phyloP scores from a whole-genome alignment of 2,888 invertebrate species.

The Drosophila demipolita region DNA sequence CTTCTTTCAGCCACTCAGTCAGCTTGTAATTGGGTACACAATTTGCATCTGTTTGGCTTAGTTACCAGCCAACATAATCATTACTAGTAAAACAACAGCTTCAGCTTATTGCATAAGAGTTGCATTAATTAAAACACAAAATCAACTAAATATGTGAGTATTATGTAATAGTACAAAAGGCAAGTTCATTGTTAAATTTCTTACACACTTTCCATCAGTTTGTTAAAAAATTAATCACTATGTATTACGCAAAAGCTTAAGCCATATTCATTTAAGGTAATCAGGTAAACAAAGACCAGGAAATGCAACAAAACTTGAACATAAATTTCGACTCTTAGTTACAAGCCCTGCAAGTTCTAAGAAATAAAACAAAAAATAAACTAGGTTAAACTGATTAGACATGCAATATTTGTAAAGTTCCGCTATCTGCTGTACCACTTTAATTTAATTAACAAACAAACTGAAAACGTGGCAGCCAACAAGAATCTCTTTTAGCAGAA shows the following conservation, averaged over 20 bases:
- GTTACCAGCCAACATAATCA: conserved; percentile 10
- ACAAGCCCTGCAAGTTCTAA: conserved; percentile 16
- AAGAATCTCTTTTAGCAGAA: conserved; percentile 11
- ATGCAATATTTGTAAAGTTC: conserved; percentile 28
- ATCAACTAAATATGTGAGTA: not conserved
- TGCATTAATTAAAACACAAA: conserved; percentile 1
- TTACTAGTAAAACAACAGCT: not conserved
- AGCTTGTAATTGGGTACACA: conserved; percentile 31
- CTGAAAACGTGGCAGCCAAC: conserved; percentile 13
- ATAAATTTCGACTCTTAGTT: not conserved
- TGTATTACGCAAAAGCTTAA: not conserved
- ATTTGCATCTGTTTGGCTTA: conserved; percentile 48
- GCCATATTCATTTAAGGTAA: not conserved
- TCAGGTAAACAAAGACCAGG: not conserved
- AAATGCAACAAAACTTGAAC: not conserved
- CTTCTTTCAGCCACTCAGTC: not conserved
- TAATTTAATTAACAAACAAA: conserved; percentile 61
- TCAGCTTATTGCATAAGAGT: conserved; percentile 26
- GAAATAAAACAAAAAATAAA: conserved; percentile 40
- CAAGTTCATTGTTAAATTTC: not conserved
- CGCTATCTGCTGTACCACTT: conserved; percentile 27
- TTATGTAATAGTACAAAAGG: not conserved
- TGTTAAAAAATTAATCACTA: not conserved
- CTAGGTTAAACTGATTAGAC: conserved; percentile 69
- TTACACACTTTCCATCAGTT: not conserved